These are phyloP conservation scores for Aporrectodea caliginosa DNA, from an alignment of 1,140 invertebrate species.

Conservation along the genomic window DNA sequence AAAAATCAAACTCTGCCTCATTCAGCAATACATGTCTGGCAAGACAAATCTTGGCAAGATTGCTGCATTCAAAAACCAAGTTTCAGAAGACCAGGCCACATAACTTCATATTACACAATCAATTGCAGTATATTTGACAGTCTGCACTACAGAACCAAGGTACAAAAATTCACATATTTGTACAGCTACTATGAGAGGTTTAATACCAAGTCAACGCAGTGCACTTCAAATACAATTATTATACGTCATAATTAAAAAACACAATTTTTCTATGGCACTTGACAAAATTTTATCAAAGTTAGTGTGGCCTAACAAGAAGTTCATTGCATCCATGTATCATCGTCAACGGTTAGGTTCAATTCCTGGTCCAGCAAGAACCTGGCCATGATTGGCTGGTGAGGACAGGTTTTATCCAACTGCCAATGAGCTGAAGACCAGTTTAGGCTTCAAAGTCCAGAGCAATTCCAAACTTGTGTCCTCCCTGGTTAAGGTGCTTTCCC, in stretches of 20 bases:
- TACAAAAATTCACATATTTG: background rate
- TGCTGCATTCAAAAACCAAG: too few species aligned
- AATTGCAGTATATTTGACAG: background rate
- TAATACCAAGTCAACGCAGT: background rate
- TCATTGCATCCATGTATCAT: background rate
- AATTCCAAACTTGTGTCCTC: constrained; percentile 91
- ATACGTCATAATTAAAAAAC: background rate
- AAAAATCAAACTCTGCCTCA: too few species aligned
- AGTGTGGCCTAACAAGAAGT: background rate
- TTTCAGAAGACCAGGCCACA: too few species aligned
- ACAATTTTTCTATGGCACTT: background rate
- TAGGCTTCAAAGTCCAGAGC: constrained; percentile 88
- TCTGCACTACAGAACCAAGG: background rate
- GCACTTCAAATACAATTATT: background rate
- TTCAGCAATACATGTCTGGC: too few species aligned
- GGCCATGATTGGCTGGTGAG: background rate
- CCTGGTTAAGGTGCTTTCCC: constrained; percentile 94
- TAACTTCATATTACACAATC: background rate
- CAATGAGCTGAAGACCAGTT: constrained; percentile 39
- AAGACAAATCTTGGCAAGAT: too few species aligned
- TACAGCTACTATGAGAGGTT: background rate
- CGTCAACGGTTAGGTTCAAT: background rate
- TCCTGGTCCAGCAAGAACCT: background rate
- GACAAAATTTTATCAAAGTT: background rate
- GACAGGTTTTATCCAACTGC: too few species aligned